Evolutionary conservation across 2,113 vertebrate genomes (phyloP).

Genomic region (Addax nasomaculatus): DNA sequence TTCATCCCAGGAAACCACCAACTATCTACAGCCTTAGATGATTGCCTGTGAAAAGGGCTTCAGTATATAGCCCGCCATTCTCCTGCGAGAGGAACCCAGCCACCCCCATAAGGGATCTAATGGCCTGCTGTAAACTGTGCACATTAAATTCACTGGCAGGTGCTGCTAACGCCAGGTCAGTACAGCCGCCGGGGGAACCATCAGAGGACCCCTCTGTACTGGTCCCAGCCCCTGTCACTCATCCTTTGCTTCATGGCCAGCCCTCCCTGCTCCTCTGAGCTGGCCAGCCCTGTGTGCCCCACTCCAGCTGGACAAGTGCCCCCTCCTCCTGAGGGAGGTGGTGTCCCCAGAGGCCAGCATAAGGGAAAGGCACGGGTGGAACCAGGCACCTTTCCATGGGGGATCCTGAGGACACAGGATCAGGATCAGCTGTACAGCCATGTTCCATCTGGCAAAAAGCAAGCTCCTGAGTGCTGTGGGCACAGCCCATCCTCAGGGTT

Average conservation of each 20-base stretch:
- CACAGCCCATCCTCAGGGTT: not conserved
- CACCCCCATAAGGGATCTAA: accelerated
- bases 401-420: not conserved
- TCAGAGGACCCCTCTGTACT: not conserved
- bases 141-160: not conserved
- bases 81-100: too few relatives aligned
- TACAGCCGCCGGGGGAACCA: not conserved
- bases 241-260: not conserved
- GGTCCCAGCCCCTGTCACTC: not conserved
- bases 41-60: accelerated
- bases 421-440: not conserved
- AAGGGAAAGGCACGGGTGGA: not conserved
- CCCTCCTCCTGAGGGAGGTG: not conserved
- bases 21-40: not conserved
- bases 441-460: not conserved
- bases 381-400: not conserved
- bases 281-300: not conserved
- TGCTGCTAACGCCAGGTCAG: accelerated
- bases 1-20: not conserved
- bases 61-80: accelerated
- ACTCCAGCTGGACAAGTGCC: not conserved
- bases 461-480: not conserved
- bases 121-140: accelerated
- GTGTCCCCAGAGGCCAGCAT: not conserved
- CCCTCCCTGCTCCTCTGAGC: not conserved